Conservation (phyloP, 2,888 invertebrate genomes). For the Drosophila paranaensis region DNA sequence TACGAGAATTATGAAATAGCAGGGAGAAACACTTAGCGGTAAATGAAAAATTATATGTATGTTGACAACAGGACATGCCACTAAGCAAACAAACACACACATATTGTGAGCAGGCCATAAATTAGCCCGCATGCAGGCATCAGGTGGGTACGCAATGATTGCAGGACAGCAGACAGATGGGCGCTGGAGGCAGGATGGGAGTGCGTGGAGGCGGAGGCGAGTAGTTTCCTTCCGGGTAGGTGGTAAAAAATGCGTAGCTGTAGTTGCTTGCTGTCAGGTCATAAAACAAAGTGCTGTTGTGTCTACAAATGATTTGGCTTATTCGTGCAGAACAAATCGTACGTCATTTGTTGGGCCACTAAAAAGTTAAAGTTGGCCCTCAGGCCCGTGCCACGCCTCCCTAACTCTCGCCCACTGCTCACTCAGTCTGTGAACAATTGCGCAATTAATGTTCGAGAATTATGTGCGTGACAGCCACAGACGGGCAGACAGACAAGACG, state of each 20-base stretch:
- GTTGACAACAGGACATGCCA: slow-evolving; percentile 50
- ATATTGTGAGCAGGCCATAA: slow-evolving; percentile 70
- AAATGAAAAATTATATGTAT: slow-evolving; percentile 72
- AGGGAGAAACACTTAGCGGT: slow-evolving; percentile 67
- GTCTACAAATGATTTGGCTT: slow-evolving; percentile 78
- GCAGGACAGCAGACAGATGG: slow-evolving; percentile 36
- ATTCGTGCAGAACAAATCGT: slow-evolving; percentile 80
- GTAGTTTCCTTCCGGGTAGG: slow-evolving; percentile 36
- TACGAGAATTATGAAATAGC: slow-evolving; percentile 70
- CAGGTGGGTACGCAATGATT: slow-evolving; percentile 55
- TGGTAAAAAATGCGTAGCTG: slow-evolving; percentile 64
- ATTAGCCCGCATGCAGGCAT: slow-evolving; percentile 73
- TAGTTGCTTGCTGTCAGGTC: slow-evolving; percentile 67
- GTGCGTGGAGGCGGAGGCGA: too few species aligned
- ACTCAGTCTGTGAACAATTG: slow-evolving; percentile 58
- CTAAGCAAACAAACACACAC: slow-evolving; percentile 19
- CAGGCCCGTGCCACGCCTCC: not conserved
- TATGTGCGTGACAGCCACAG: slow-evolving; percentile 74
- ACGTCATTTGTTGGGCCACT: slow-evolving; percentile 76
- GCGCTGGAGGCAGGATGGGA: not conserved
- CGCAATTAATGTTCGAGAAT: slow-evolving; percentile 75
- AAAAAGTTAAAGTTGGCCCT: slow-evolving; percentile 62
- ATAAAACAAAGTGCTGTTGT: slow-evolving; percentile 75
- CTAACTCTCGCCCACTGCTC: not conserved
- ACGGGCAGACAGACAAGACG: slow-evolving; percentile 45